Base-by-base conservation (phyloP, 2,888 invertebrate species). In the Aphodius granarius region DNA sequence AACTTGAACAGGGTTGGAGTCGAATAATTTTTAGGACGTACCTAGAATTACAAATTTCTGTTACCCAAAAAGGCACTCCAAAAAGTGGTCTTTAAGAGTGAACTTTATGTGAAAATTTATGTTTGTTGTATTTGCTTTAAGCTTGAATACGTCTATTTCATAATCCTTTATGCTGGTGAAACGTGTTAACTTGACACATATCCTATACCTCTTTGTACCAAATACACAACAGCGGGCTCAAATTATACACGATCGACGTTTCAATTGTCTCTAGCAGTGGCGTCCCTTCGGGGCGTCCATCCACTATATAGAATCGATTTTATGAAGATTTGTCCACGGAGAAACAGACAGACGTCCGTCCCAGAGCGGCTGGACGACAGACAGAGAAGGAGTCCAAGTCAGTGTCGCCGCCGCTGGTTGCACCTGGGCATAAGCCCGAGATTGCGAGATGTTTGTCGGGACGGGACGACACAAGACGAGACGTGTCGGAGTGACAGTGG, bases 401-500 rank as follows among this genome's bases (percentile, higher is more conserved):
- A 43, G 43, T 43, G 43, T 13, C 43, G 43, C 43, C 13, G 43
- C 2, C 13, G 13, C 43, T 43, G 43, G 43, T 21, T 68, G 68
- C 68, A 68, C 68, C 68, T 68, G 68, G 68, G 68, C 20, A 68
- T 20, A 19, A 20, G 68, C 68, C 68, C 21, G 21, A 22, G 68
- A 68, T 68, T 68, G 68, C 68, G 68, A 68, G 68, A 68, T 80
- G 80, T 82, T 81, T 82, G 82, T 82, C 83, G 82, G 80, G 80
- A 79, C 78, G 81, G 79, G 80, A 83, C 83, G 83, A 83, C 82
- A 83, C 82, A 83, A 83, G 82, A 83, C 83, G 82, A 84, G 83
- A 84, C 83, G 81, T 80, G 81, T 80, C 81, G 82, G 81, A 83
- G 82, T 84, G 85, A 85, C 85, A 85, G 84, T 79, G 83, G 82